Percentiles rank a stretch among this genome's conserved stretches.
Evolutionary conservation across 2,113 vertebrate species (phyloP).

Genomic region (Callopanchax toddi): DNA sequence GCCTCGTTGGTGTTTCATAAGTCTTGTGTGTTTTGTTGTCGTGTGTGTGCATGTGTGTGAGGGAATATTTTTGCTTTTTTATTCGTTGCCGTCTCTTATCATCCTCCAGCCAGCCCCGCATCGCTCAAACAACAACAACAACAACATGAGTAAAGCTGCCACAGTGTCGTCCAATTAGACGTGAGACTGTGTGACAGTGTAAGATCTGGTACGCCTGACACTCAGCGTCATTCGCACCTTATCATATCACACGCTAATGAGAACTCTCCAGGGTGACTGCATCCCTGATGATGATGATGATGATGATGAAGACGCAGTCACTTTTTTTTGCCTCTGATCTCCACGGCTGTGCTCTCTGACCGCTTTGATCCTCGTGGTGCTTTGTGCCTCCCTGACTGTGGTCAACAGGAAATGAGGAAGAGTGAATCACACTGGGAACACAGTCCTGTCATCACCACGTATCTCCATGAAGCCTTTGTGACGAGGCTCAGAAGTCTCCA

Average conservation of each 20-base stretch:
- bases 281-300: conserved; percentile 14
- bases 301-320: conserved; percentile 20
- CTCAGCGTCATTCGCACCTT: conserved; percentile 46
- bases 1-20: no score
- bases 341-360: not conserved
- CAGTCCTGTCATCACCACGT: conserved; percentile 26
- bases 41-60: conserved; percentile 9
- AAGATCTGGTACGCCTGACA: conserved; percentile 39
- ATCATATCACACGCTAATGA: conserved; percentile 51
- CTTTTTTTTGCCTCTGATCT: conserved; percentile 36
- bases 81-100: conserved; percentile 4
- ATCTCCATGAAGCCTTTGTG: conserved; percentile 42
- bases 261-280: conserved; percentile 1
- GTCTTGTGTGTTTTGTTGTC: no score
- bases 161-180: conserved; percentile 36
- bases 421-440: conserved; percentile 56
- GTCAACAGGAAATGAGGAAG: conserved; percentile 67
- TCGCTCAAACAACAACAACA: conserved; percentile 33
- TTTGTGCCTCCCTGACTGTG: conserved; percentile 36
- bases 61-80: conserved; percentile 29
- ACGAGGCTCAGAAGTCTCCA: conserved; percentile 14
- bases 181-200: conserved; percentile 35
- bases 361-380: conserved; percentile 2
- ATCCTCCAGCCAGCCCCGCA: not conserved
- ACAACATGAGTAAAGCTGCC: conserved; percentile 29